These are phyloP conservation scores for Condylura cristata DNA, from an alignment of 2,113 vertebrate species.

Conservation along the genomic window DNA sequence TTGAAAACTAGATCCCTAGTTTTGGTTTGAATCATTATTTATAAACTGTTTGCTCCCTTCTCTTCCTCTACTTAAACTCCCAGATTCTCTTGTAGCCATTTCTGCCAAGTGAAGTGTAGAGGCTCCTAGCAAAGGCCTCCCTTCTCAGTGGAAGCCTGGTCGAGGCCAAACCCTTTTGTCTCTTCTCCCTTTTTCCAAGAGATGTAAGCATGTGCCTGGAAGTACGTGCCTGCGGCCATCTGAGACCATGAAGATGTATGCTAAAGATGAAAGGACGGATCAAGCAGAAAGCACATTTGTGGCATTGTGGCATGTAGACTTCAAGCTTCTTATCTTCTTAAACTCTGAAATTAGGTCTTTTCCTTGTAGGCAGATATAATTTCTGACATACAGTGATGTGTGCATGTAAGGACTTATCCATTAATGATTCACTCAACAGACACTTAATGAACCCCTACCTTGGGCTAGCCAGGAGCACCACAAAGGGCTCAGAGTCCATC, in stretches of 20 bases:
- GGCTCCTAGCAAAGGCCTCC: background rate
- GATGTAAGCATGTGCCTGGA: background rate
- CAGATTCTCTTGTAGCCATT: background rate
- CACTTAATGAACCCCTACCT: background rate
- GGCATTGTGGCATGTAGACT: background rate
- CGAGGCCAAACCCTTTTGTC: background rate
- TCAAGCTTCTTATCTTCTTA: background rate
- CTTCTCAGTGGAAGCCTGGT: background rate
- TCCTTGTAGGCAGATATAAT: background rate
- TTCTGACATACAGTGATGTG: background rate
- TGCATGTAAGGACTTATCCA: background rate
- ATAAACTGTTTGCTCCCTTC: background rate
- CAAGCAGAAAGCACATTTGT: background rate
- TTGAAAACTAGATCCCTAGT: background rate
- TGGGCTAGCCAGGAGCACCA: background rate
- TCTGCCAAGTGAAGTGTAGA: background rate
- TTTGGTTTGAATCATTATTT: background rate
- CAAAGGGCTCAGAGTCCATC: background rate
- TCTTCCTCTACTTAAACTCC: background rate
- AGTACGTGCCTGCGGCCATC: background rate
- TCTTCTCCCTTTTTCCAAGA: background rate
- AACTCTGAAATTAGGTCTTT: background rate
- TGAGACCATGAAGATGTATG: background rate
- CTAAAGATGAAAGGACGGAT: background rate
- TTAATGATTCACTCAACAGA: background rate